Conservation (phyloP, 2,113 vertebrate genomes). For the Engystomops pustulosus region DNA sequence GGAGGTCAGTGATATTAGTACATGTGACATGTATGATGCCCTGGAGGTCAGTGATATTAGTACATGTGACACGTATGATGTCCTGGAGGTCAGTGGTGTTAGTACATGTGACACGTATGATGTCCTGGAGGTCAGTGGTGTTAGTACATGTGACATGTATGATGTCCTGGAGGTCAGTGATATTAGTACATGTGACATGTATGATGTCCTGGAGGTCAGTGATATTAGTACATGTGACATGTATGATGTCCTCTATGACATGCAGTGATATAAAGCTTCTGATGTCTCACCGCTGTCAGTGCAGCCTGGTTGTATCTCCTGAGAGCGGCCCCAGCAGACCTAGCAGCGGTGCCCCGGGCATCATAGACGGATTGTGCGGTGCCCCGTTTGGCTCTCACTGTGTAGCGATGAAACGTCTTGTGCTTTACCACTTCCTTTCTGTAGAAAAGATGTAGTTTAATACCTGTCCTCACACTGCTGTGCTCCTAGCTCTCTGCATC, state of each 20-base stretch:
- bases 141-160: background rate
- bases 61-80: conserved; percentile 63
- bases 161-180: conserved; percentile 78
- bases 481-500: no score
- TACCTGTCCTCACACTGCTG: no score
- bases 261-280: no score
- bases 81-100: conserved; percentile 73
- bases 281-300: conserved; percentile 77
- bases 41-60: conserved; percentile 67
- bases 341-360: conserved; percentile 79
- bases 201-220: conserved; percentile 80
- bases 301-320: conserved; percentile 89
- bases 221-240: background rate
- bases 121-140: conserved; percentile 75
- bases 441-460: conserved; percentile 11
- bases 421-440: conserved; percentile 86
- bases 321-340: conserved; percentile 88
- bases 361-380: conserved; percentile 85
- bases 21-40: conserved; percentile 73
- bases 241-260: background rate
- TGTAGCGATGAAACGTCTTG: conserved; percentile 97
- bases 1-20: conserved; percentile 17
- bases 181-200: background rate
- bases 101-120: conserved; percentile 59
- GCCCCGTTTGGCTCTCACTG: conserved; percentile 88